These are phyloP conservation scores for Pipa parva DNA, from an alignment of 2,113 vertebrate genomes.

Conservation along the genomic window DNA sequence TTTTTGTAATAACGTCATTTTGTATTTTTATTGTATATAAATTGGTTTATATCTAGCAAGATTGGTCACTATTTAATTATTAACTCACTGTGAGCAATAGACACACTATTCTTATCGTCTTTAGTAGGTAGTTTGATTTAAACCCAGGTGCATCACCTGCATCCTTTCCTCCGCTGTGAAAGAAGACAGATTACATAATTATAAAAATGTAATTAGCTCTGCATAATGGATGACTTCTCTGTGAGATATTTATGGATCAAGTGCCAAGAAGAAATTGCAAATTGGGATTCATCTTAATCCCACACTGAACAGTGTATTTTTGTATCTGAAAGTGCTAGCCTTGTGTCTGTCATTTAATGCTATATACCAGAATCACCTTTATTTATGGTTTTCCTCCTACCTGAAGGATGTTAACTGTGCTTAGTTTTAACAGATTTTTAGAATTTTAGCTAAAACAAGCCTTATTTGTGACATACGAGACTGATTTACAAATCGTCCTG, in stretches of 20 bases:
- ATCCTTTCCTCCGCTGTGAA: background rate
- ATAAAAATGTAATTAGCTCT: conserved; percentile 10
- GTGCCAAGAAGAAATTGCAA: background rate
- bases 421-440: too few species aligned
- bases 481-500: too few species aligned
- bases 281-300: background rate
- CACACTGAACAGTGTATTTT: background rate
- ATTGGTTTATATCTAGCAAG: too few species aligned
- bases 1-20: too few species aligned
- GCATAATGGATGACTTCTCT: conserved; percentile 9
- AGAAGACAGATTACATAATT: conserved; percentile 6
- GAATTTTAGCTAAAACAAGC: too few species aligned
- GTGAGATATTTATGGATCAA: conserved; percentile 11
- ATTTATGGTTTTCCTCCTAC: too few species aligned
- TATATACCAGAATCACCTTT: too few species aligned
- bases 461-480: too few species aligned
- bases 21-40: too few species aligned
- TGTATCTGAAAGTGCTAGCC: background rate
- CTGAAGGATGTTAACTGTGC: too few species aligned
- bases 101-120: background rate
- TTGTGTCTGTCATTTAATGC: background rate
- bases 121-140: background rate
- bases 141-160: conserved; percentile 1
- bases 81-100: background rate
- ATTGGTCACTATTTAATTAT: too few species aligned